phyloP scores from a whole-genome alignment of 2,888 invertebrate species.

The Cheiracanthium punctorium region DNA sequence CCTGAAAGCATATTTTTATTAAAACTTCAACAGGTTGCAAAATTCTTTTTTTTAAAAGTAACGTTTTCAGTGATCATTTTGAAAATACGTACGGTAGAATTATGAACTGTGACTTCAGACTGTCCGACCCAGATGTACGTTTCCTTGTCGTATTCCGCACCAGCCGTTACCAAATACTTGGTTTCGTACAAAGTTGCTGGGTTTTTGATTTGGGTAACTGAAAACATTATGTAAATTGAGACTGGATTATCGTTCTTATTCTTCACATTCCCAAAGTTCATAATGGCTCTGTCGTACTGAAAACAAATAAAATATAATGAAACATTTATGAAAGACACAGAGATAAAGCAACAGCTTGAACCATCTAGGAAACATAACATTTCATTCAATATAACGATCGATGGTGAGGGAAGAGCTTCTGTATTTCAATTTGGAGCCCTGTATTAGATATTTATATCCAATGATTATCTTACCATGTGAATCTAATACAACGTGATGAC shows the following conservation, averaged over 20 bases:
- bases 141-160: constrained; percentile 72
- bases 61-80: background rate
- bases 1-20: too few relatives aligned
- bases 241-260: constrained; percentile 62
- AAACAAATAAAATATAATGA: too few relatives aligned
- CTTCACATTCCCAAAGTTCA: constrained; percentile 71
- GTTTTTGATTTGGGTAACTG: constrained; percentile 70
- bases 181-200: constrained; percentile 49
- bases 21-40: background rate
- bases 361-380: too few relatives aligned
- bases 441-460: too few relatives aligned
- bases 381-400: too few relatives aligned
- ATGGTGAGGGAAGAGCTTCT: too few relatives aligned
- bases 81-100: constrained; percentile 59
- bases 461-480: too few relatives aligned
- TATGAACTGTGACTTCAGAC: constrained; percentile 71
- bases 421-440: too few relatives aligned
- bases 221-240: constrained; percentile 69
- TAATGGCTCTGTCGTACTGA: constrained; percentile 71
- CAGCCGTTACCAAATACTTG: constrained; percentile 71
- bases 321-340: too few relatives aligned
- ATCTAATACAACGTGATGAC: too few relatives aligned
- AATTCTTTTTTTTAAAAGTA: background rate
- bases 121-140: constrained; percentile 72
- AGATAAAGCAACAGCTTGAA: too few relatives aligned